These are phyloP conservation scores for Drosophila carrolli DNA, from an alignment of 1,140 invertebrate genomes.

Conservation along the genomic window DNA sequence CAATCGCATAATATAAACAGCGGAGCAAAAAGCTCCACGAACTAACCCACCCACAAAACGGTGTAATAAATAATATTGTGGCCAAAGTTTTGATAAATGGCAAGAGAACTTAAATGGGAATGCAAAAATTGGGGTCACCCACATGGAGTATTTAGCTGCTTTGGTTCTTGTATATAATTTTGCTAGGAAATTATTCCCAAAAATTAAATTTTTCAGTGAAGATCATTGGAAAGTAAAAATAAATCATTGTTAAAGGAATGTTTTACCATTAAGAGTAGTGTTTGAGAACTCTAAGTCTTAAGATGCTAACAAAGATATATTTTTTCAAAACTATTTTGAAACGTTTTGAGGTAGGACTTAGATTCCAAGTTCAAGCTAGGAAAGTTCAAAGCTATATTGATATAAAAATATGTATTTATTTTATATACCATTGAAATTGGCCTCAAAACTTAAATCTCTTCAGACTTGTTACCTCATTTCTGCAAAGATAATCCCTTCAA, in stretches of 20 bases:
- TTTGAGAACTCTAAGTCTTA: too few relatives aligned
- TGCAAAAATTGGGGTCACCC: constrained; percentile 38
- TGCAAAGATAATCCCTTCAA: not conserved
- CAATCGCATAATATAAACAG: constrained; percentile 27
- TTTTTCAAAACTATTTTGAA: too few relatives aligned
- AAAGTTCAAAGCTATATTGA: too few relatives aligned
- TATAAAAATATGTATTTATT: too few relatives aligned
- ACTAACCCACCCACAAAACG: constrained; percentile 42
- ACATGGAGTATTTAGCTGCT: not conserved
- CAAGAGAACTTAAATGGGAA: constrained; percentile 18
- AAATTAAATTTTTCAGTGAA: not conserved
- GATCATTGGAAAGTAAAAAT: too few relatives aligned
- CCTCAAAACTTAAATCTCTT: not conserved
- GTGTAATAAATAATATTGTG: constrained; percentile 27
- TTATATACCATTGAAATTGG: not conserved
- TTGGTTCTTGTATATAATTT: not conserved
- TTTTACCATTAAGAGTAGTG: too few relatives aligned
- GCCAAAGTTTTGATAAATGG: constrained; percentile 52
- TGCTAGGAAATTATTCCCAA: not conserved
- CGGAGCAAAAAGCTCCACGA: constrained; percentile 35
- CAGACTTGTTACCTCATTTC: not conserved
- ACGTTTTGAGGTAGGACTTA: too few relatives aligned
- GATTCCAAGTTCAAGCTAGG: too few relatives aligned
- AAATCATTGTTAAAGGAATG: too few relatives aligned
- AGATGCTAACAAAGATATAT: too few relatives aligned